Evolutionary conservation across 2,113 vertebrate genomes (phyloP).

Genomic region (Lota lota): DNA sequence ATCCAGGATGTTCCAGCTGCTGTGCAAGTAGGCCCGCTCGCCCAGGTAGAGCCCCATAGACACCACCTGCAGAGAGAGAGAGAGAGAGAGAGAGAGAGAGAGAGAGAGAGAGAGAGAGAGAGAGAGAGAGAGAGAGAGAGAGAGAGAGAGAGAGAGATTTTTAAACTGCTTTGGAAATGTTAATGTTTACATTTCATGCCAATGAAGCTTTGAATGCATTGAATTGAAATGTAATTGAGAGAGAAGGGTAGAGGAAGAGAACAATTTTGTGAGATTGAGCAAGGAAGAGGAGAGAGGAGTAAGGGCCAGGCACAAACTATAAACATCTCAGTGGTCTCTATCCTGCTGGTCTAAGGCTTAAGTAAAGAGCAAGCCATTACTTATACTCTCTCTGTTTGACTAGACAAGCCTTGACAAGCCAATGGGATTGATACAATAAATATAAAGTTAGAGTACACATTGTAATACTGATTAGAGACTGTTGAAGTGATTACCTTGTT

Average conservation of each 20-base stretch:
- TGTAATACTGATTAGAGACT: too few relatives aligned
- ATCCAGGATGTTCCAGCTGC: conserved; percentile 71
- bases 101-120: neutral
- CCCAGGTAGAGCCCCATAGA: conserved; percentile 67
- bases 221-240: too few relatives aligned
- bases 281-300: neutral
- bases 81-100: neutral
- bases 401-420: too few relatives aligned
- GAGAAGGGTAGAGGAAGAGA: neutral
- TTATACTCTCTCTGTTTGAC: too few relatives aligned
- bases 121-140: neutral
- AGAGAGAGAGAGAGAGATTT: neutral
- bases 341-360: too few relatives aligned
- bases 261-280: too few relatives aligned
- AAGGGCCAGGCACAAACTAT: neutral
- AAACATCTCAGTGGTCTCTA: neutral
- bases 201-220: neutral
- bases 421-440: too few relatives aligned
- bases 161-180: neutral
- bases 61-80: conserved; percentile 50
- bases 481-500: too few relatives aligned
- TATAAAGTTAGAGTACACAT: too few relatives aligned
- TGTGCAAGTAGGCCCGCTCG: conserved; percentile 60
- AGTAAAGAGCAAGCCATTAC: too few relatives aligned
- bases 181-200: too few relatives aligned